A percentile compares a stretch with the other conserved stretches of the same genome.
Evolutionary conservation across 2,888 invertebrate genomes (phyloP).

Genomic region (Azorinus chamasolen): DNA sequence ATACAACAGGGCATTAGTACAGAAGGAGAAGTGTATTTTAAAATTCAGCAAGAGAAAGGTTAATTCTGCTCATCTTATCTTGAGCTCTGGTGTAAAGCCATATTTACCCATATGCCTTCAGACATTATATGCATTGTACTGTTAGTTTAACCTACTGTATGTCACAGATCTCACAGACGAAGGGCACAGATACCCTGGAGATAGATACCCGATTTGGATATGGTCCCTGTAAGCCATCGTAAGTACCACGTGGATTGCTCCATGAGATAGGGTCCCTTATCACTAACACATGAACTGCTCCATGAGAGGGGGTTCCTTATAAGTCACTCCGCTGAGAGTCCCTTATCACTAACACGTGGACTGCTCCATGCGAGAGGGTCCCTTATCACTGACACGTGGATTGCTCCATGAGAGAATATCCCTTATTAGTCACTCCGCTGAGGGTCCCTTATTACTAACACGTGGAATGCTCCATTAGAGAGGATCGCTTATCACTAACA

Average conservation of each 20-base stretch:
- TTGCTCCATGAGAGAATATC: slow-evolving; percentile 38
- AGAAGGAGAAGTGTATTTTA: too few species aligned
- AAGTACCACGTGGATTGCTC: neutral
- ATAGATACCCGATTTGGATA: slow-evolving; percentile 59
- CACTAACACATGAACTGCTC: too few species aligned
- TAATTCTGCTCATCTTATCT: too few species aligned
- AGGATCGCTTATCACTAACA: neutral
- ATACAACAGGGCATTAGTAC: too few species aligned
- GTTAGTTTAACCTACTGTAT: too few species aligned
- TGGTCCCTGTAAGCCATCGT: slow-evolving; percentile 64
- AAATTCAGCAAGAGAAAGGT: too few species aligned
- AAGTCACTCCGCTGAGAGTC: slow-evolving; percentile 61
- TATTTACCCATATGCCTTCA: too few species aligned
- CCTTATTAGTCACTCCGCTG: slow-evolving; percentile 57
- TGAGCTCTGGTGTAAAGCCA: too few species aligned
- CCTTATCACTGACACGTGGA: neutral
- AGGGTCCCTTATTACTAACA: slow-evolving; percentile 57
- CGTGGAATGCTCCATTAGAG: neutral
- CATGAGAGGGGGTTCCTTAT: slow-evolving; percentile 42
- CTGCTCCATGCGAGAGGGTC: too few species aligned
- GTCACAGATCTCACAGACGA: slow-evolving; percentile 36
- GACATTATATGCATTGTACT: too few species aligned
- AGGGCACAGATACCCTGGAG: neutral
- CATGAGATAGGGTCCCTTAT: neutral
- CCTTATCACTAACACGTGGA: slow-evolving; percentile 40